A percentile compares a stretch with the other conserved stretches of the same genome.
phyloP scores from a whole-genome alignment of 2,888 invertebrate genomes.

The Anticlea derivata region DNA sequence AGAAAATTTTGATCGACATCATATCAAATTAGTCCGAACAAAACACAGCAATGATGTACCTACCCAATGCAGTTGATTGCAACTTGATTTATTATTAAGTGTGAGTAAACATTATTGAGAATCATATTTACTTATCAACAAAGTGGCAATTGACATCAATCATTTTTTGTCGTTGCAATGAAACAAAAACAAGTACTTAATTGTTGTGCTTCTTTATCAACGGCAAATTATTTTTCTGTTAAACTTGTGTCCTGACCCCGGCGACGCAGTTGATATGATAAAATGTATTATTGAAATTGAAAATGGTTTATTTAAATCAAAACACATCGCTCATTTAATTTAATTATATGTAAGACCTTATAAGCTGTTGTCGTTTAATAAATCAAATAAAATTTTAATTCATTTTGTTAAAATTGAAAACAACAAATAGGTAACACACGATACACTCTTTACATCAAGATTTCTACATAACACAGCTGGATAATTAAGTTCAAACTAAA shows the following conservation, averaged over 20 bases:
- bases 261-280: conserved; percentile 56
- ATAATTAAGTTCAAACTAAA: no score
- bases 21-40: no score
- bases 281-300: conserved; percentile 37
- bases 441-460: no score
- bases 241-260: conserved; percentile 63
- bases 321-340: conserved; percentile 2
- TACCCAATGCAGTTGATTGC: not conserved
- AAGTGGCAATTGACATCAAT: conserved; percentile 33
- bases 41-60: no score
- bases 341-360: conserved; percentile 16
- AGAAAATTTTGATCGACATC: no score
- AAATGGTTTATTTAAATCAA: conserved; percentile 15
- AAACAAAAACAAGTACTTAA: conserved; percentile 58
- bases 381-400: not conserved
- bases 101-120: conserved; percentile 5
- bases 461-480: no score
- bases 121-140: conserved; percentile 22
- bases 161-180: conserved; percentile 36
- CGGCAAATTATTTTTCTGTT: conserved; percentile 80
- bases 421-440: no score
- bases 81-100: conserved; percentile 1
- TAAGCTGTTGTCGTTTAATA: conserved; percentile 14
- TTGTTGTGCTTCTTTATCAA: conserved; percentile 63
- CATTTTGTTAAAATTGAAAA: not conserved